Percentiles rank a stretch among this genome's conserved stretches.
Conservation (phyloP, 2,888 invertebrate species). For the Polyploca ridens region DNA sequence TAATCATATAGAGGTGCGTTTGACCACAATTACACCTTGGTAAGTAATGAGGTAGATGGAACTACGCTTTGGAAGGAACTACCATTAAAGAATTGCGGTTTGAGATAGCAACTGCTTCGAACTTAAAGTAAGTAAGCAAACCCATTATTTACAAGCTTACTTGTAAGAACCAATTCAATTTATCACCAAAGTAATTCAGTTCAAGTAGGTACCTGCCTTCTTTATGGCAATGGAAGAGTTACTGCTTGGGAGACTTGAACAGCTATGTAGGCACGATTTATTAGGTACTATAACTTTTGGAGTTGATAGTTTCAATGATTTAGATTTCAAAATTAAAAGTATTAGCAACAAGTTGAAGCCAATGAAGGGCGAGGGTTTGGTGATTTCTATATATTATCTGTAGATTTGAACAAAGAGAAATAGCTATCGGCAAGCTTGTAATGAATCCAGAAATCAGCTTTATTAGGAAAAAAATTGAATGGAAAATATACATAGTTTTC, state of each 20-base stretch:
- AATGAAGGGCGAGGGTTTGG: too few relatives aligned
- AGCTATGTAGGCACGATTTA: constrained; percentile 1
- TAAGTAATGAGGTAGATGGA: too few relatives aligned
- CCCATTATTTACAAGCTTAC: constrained; percentile 13
- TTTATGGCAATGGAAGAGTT: constrained; percentile 10
- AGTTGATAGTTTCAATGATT: neutral
- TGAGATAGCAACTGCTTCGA: neutral
- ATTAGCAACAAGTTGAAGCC: neutral
- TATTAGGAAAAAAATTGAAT: too few relatives aligned
- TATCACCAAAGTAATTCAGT: constrained; percentile 13
- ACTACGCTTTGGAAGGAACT: too few relatives aligned
- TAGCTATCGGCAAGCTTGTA: too few relatives aligned
- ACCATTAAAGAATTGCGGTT: neutral
- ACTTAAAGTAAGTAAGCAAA: constrained; percentile 4
- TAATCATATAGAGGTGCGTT: too few relatives aligned
- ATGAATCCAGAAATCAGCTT: too few relatives aligned
- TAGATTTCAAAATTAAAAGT: neutral
- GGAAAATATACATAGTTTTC: too few relatives aligned
- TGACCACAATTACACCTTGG: too few relatives aligned
- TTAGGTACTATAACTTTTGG: neutral
- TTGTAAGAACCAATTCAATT: constrained; percentile 12
- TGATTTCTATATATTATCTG: too few relatives aligned
- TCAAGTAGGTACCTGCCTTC: neutral
- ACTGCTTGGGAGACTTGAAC: neutral
- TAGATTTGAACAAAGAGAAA: too few relatives aligned